Conservation (phyloP, 2,888 invertebrate genomes). For the Pilophorus perplexus region DNA sequence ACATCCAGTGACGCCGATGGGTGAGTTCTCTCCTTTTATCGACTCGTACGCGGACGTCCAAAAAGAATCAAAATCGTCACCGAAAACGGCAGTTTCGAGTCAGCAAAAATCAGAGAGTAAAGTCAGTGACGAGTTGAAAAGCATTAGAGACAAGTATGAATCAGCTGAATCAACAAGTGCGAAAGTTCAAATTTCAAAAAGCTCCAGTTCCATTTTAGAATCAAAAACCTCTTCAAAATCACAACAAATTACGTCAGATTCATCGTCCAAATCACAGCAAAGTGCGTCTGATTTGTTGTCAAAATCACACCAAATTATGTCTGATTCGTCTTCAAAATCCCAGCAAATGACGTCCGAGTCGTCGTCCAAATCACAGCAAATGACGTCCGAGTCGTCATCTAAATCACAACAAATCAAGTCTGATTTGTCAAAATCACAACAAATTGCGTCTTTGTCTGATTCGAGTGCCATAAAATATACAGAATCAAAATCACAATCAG, state of each 20-base stretch:
- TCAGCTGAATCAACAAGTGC: not conserved
- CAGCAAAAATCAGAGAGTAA: not conserved
- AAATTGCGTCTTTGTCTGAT: not conserved
- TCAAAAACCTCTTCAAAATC: not conserved
- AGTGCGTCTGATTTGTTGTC: not conserved
- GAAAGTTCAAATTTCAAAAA: too few relatives aligned
- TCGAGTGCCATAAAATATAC: too few relatives aligned
- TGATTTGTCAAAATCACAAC: not conserved
- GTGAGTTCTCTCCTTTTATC: constrained; percentile 33
- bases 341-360: not conserved
- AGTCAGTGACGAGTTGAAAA: not conserved
- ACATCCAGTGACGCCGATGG: constrained; percentile 32
- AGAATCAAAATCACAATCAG: not conserved
- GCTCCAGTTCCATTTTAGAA: not conserved
- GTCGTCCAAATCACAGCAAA: not conserved
- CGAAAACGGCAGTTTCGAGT: not conserved
- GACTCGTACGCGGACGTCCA: constrained; percentile 5
- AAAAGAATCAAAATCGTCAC: not conserved
- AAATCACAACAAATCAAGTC: not conserved
- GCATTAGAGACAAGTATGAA: not conserved
- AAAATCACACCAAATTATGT: too few relatives aligned
- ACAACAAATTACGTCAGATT: not conserved
- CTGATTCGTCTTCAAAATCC: too few relatives aligned
- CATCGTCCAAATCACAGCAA: not conserved
- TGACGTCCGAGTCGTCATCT: not conserved